Evolutionary conservation across 2,888 invertebrate species (phyloP), one percentile per base, ranked within the genome.

Genomic region (Diogma glabrata): DNA sequence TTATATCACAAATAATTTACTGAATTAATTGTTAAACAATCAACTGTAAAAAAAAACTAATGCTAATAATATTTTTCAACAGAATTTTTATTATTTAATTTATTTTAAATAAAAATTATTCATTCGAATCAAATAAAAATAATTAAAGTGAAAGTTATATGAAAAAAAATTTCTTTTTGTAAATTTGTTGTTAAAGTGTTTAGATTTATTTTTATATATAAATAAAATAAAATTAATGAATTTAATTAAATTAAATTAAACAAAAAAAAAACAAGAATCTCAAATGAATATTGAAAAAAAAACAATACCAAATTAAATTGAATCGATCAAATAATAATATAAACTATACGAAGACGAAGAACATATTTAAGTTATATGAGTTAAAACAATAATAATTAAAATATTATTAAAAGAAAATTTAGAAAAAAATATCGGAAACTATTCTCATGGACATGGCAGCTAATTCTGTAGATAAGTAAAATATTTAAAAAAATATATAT

Each of bases 381-480:
- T 51, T 36, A 45, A 51, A 51, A 49, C 28, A 40, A 51, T 49
- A 53, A 51, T 50, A 28, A 52, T 45, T 50, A 52, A 52, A 43
- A 33, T 30, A 45, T 52, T 45, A 26, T 49, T 23, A 47, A 47
- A 38, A 50, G 30, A 54, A 26, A 47, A 50, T 57, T 58, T 55
- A 60, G 57, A 61, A 66, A 67, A 64, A 67, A 63, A 52, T 40
- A 47, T 30, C 30, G 47, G 51, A 51, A 55, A 56, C 55, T 52
- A 54, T 67, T 69, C 69, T 69, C 69, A 69, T 67, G 68, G 68
- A 69, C 64, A 67, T 61, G 69, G 67, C 69, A 69, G 69, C 69
- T 69, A 69, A 43, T 22, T 64, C 20, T 67, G 67, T 69, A 69
- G 67, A 67, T 69, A 69, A 66, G 65, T 64, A 65, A 43, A 43